Percentiles rank a stretch among this genome's conserved stretches.
These are phyloP conservation scores for Ctenoplectra terminalis DNA, from an alignment of 1,140 invertebrate genomes.

Conservation along the genomic window DNA sequence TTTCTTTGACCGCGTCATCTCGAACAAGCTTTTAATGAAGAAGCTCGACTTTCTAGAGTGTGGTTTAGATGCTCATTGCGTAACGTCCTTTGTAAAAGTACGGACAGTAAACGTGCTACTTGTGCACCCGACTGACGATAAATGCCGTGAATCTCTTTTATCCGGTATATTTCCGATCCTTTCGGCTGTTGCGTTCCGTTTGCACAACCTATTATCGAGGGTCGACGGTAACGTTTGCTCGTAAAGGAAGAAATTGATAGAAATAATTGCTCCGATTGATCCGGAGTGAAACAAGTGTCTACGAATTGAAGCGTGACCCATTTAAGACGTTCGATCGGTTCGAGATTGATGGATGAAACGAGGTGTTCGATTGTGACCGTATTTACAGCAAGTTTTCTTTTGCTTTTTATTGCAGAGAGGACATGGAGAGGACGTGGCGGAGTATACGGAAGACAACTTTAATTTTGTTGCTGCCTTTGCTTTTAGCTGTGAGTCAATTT, in stretches of 20 bases:
- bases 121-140: slow-evolving; percentile 16
- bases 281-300: not conserved
- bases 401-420: slow-evolving; percentile 77
- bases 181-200: not conserved
- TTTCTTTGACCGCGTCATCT: slow-evolving; percentile 4
- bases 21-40: slow-evolving; percentile 20
- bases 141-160: slow-evolving; percentile 1
- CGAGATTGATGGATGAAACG: not conserved
- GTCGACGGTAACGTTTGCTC: not conserved
- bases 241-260: accelerated
- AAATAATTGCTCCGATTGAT: too few relatives aligned
- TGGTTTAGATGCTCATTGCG: slow-evolving; percentile 50
- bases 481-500: slow-evolving; percentile 76
- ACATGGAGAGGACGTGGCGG: slow-evolving; percentile 81
- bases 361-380: not conserved
- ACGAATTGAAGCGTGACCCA: not conserved
- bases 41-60: slow-evolving; percentile 30
- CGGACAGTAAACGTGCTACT: slow-evolving; percentile 36
- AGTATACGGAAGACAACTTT: slow-evolving; percentile 78
- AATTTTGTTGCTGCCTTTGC: slow-evolving; percentile 74
- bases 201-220: too few relatives aligned
- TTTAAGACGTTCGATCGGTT: not conserved
- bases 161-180: not conserved
- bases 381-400: not conserved
- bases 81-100: slow-evolving; percentile 25